Percentiles rank a stretch among this genome's conserved stretches.
Conservation (phyloP, 2,797 vertebrate genomes). For the Parauchenoglanis ngamensis region DNA sequence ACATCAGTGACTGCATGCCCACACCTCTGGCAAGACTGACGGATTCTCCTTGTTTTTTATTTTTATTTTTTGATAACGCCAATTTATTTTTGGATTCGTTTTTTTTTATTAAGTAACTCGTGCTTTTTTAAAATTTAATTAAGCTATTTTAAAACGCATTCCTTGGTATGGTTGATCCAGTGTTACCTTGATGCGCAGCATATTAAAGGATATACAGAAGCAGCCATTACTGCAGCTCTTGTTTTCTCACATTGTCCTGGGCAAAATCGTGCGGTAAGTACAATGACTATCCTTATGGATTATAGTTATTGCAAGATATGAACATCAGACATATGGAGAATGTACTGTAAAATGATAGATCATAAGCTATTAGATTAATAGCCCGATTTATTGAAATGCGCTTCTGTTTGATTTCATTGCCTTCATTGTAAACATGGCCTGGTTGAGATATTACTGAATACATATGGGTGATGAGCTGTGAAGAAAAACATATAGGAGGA, state of each 20-base stretch:
- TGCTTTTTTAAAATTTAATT: background rate
- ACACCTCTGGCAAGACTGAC: conserved; percentile 58
- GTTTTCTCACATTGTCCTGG: conserved; percentile 53
- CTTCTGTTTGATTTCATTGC: background rate
- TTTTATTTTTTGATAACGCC: conserved; percentile 37
- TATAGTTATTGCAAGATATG: background rate
- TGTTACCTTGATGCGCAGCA: conserved; percentile 55
- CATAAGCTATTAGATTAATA: background rate
- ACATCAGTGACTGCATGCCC: conserved; percentile 55
- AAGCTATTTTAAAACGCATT: conserved; percentile 17
- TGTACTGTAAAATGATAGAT: background rate
- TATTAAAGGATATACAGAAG: conserved; percentile 56
- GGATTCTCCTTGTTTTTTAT: conserved; percentile 47
- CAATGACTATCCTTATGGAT: background rate
- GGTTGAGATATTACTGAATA: background rate
- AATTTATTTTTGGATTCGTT: conserved; percentile 38
- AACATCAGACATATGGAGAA: background rate
- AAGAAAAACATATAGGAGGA: background rate
- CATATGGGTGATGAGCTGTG: background rate
- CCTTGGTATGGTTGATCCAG: conserved; percentile 59
- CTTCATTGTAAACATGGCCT: background rate
- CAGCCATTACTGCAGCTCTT: conserved; percentile 56
- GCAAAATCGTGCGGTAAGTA: conserved; percentile 65
- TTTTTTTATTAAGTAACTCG: background rate
- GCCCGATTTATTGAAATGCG: background rate